These are phyloP conservation scores for Scopus umbretta DNA, from an alignment of 2,113 vertebrate genomes.

Conservation along the genomic window DNA sequence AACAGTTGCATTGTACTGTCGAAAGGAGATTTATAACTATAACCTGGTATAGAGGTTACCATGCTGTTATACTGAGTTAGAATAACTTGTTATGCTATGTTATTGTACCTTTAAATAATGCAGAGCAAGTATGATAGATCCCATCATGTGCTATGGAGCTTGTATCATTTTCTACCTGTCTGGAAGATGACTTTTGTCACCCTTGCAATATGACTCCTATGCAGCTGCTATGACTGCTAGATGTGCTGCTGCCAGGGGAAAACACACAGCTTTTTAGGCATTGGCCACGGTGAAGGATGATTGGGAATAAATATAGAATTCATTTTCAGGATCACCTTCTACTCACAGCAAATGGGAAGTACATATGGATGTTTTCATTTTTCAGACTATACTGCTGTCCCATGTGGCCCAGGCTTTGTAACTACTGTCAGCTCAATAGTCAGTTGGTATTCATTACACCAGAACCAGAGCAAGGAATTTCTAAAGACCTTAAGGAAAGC, in stretches of 20 bases:
- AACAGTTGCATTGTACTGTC: neutral
- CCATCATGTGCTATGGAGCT: neutral
- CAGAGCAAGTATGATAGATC: neutral
- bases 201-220: neutral
- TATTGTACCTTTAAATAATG: neutral
- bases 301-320: conserved; percentile 9
- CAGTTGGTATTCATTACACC: neutral
- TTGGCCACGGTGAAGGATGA: neutral
- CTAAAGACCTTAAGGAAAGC: conserved; percentile 6
- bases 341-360: neutral
- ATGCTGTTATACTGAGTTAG: neutral
- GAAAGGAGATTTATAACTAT: neutral
- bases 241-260: neutral
- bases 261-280: neutral
- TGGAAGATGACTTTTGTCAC: neutral
- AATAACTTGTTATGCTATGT: neutral
- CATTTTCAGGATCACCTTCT: conserved; percentile 23
- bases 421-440: neutral
- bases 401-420: neutral
- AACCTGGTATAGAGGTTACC: neutral
- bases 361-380: neutral
- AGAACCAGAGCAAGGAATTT: neutral
- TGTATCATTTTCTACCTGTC: neutral
- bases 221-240: neutral
- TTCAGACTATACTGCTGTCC: neutral